These are phyloP conservation scores for Prionailurus bengalensis DNA, from an alignment of 2,113 vertebrate species.

Conservation along the genomic window DNA sequence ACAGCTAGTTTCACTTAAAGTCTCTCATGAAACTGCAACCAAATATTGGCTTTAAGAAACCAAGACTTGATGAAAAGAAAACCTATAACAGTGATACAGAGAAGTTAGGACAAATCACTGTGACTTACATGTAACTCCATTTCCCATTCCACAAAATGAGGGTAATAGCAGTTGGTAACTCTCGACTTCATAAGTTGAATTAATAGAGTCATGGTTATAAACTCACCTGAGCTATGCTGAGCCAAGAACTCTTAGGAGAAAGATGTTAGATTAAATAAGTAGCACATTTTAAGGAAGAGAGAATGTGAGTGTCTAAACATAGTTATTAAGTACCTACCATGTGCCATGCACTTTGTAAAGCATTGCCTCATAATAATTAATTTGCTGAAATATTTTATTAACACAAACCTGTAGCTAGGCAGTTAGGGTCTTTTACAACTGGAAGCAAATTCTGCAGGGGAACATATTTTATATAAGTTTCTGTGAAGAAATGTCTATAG, in stretches of 20 bases:
- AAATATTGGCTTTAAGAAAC: slow-evolving; percentile 78
- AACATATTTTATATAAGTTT: background rate
- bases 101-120: slow-evolving; percentile 69
- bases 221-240: slow-evolving; percentile 34
- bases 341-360: background rate
- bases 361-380: slow-evolving; percentile 9
- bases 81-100: slow-evolving; percentile 38
- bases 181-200: slow-evolving; percentile 11
- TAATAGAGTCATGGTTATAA: slow-evolving; percentile 5
- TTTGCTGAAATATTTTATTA: slow-evolving; percentile 53
- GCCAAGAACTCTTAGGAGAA: slow-evolving; percentile 9
- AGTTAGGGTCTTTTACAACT: slow-evolving; percentile 11
- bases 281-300: slow-evolving; percentile 17
- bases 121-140: slow-evolving; percentile 57
- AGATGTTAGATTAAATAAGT: background rate
- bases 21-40: slow-evolving; percentile 70
- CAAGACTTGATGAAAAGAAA: slow-evolving; percentile 56
- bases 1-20: slow-evolving; percentile 79
- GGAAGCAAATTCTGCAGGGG: background rate
- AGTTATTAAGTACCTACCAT: background rate
- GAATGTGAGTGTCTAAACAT: background rate
- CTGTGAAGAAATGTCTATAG: background rate
- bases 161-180: slow-evolving; percentile 47
- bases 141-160: slow-evolving; percentile 58
- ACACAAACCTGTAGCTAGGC: slow-evolving; percentile 9